Conservation (phyloP, 2,113 vertebrate species). For the Microtus montanus region DNA sequence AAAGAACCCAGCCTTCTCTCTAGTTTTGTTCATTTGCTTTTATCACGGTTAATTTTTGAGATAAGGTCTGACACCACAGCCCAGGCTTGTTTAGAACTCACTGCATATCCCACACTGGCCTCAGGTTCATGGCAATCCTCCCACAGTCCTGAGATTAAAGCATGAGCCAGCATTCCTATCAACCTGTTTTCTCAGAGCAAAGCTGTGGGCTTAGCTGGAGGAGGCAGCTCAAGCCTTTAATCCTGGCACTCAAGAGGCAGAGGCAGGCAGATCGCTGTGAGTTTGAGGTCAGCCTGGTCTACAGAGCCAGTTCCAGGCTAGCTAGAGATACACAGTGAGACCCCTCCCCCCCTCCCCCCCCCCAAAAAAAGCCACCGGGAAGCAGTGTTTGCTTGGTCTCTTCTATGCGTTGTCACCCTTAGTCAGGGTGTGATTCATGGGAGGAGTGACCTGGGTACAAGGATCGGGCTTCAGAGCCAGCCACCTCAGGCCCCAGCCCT, state of each 20-base stretch:
- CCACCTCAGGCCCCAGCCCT: background rate
- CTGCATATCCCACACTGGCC: background rate
- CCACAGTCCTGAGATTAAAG: background rate
- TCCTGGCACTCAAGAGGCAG: background rate
- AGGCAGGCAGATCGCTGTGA: background rate
- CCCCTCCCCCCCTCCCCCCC: background rate
- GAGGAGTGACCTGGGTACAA: constrained; percentile 29
- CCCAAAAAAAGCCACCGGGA: no score
- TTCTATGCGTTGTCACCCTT: background rate
- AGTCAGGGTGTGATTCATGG: background rate
- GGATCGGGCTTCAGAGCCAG: background rate
- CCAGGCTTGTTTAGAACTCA: background rate
- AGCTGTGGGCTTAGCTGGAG: background rate
- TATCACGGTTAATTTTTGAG: background rate
- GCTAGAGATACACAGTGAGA: background rate
- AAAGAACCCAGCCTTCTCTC: constrained; percentile 35
- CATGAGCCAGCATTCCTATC: no score
- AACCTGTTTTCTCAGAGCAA: constrained; percentile 19
- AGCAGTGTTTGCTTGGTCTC: background rate
- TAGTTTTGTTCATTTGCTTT: background rate
- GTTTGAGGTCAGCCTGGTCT: background rate
- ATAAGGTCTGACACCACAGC: background rate
- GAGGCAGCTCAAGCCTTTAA: background rate
- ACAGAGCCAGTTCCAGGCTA: background rate
- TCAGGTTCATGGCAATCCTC: background rate